Percentiles rank a stretch among this genome's conserved stretches.
Conservation (phyloP, 2,888 invertebrate species). For the Carcina quercana region DNA sequence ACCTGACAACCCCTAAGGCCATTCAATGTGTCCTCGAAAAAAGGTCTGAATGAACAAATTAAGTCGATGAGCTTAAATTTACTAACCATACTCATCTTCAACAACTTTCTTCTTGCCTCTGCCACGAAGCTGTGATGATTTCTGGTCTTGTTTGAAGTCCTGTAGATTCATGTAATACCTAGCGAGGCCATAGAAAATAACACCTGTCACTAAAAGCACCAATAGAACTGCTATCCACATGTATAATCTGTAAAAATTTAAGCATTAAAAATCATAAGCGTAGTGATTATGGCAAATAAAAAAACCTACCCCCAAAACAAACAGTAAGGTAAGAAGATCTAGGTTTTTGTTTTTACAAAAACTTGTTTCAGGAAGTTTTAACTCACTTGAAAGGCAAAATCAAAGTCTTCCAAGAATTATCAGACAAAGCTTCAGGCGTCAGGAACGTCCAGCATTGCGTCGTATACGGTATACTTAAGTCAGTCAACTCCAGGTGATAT, state of each 20-base stretch:
- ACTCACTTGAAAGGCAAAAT: slow-evolving; percentile 85
- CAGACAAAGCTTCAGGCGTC: slow-evolving; percentile 85
- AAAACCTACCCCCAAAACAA: no score
- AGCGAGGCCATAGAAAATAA: slow-evolving; percentile 79
- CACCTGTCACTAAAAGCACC: slow-evolving; percentile 78
- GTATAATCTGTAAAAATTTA: slow-evolving; percentile 66
- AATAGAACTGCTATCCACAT: slow-evolving; percentile 85
- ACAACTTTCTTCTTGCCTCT: slow-evolving; percentile 4
- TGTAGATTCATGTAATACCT: slow-evolving; percentile 67
- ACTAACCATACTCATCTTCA: slow-evolving; percentile 7
- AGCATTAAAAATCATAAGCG: background rate
- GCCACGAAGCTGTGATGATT: background rate
- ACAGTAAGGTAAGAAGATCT: no score
- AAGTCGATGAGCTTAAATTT: no score
- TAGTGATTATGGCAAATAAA: no score
- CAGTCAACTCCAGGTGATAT: slow-evolving; percentile 79
- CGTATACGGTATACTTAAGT: slow-evolving; percentile 85
- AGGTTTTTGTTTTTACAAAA: no score
- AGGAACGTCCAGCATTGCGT: slow-evolving; percentile 89
- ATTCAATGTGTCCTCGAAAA: no score
- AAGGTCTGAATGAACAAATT: no score
- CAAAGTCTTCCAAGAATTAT: slow-evolving; percentile 89
- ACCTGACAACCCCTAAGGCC: no score
- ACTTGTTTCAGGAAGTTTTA: no score
- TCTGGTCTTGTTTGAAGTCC: slow-evolving; percentile 28